Evolutionary conservation across 2,888 invertebrate genomes (phyloP).

Genomic region (Zelleria hepariella): DNA sequence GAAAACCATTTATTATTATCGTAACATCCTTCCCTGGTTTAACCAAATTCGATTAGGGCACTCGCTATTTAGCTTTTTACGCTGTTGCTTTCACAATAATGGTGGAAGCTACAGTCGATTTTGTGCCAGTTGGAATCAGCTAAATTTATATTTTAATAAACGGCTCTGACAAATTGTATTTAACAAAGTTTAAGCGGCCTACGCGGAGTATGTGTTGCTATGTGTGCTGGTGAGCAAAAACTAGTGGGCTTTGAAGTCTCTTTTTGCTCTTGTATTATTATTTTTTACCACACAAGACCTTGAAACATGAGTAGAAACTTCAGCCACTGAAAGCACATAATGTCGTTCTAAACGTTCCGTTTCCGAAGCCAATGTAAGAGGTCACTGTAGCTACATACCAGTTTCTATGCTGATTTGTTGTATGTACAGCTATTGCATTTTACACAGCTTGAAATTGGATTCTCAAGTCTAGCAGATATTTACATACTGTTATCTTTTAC

Average conservation of each 20-base stretch:
- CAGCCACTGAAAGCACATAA: background rate
- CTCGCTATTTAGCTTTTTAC: no score
- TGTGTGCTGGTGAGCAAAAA: background rate
- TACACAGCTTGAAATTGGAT: background rate
- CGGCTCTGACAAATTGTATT: no score
- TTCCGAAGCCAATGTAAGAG: background rate
- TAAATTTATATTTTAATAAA: no score
- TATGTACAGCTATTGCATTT: background rate
- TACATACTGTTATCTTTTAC: no score
- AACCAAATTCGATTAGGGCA: no score
- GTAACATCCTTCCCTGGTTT: no score
- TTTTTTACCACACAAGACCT: background rate
- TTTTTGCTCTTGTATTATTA: background rate
- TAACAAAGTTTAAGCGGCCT: no score
- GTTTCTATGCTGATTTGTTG: background rate
- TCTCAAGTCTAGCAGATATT: no score
- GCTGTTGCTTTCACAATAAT: no score
- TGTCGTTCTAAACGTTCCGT: background rate
- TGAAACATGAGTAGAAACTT: background rate
- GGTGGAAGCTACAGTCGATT: no score
- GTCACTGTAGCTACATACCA: background rate
- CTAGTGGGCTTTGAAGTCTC: background rate
- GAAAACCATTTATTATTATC: no score
- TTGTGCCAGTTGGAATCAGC: no score
- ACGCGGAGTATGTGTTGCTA: background rate